Base-by-base conservation (phyloP, 2,888 invertebrate species). In the Spodoptera littoralis region DNA sequence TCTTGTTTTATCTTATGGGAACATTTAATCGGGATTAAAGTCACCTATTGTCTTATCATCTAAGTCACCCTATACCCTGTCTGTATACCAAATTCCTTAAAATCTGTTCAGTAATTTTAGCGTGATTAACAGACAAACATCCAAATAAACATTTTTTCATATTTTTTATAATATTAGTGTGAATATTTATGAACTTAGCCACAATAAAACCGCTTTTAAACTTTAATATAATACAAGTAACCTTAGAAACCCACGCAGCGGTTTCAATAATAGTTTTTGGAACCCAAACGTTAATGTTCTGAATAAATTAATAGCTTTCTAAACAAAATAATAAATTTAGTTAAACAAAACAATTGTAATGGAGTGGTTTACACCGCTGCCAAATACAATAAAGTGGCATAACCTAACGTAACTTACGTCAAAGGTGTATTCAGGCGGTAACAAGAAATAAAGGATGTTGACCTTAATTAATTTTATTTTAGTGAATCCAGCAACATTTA, bases 331-430 rank as follows among this genome's bases (percentile, higher is more conserved):
- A 50, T 36, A 12, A 60, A 55, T 53, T 62, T 42, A 41, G 61
- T 60, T 62, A 18, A 60, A 49, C 65, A 67, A 63, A 76, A 62
- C 55, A 76, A 58, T 60, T 60, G 45, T 18, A 50, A 60, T 22
- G 36, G 50, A 57, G 60, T 53, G 22, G 61, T 47, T 27, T 11
- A 57, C 49, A 57, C 49, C 44, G 65, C 44, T 76, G 76, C 76
- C 68, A 73, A 80, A 76, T 73, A 63, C 73, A 77, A 79, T 81
- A 70, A 70, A 60, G 44, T 44, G 45, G 45, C 24, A 67, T 70
- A 68, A 24, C 48, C 27, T 64, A 63, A 24, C 48, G 22, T 64
- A 63, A 65, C 42, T 69, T 77, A 77, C 77, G 80, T 76, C 57
- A 69, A 61, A 51, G 46, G 50, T 45, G 44, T 65, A 71, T 60